These are phyloP conservation scores for Phrynosoma platyrhinos DNA, from an alignment of 2,113 vertebrate genomes.

Conservation along the genomic window DNA sequence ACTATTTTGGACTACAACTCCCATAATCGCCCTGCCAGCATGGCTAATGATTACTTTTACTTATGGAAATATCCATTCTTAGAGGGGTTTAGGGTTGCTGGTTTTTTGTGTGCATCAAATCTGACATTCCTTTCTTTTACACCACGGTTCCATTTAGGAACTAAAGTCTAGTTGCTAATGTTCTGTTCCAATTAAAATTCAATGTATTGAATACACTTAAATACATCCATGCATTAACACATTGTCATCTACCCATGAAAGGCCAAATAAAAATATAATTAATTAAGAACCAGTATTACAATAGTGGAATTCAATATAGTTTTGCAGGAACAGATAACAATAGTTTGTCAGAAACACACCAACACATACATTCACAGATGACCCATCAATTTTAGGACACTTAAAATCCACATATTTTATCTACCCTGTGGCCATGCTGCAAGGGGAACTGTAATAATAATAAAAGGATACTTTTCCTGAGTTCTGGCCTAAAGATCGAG, in stretches of 20 bases:
- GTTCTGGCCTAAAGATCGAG: too few relatives aligned
- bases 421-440: neutral
- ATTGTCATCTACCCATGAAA: conserved; percentile 34
- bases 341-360: conserved; percentile 33
- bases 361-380: conserved; percentile 34
- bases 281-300: conserved; percentile 13
- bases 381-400: conserved; percentile 12
- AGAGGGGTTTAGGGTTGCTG: neutral
- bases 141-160: conserved; percentile 35
- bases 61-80: neutral
- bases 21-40: too few relatives aligned
- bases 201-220: conserved; percentile 63
- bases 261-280: neutral
- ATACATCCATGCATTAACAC: conserved; percentile 38
- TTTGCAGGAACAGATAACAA: conserved; percentile 51
- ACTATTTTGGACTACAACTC: too few relatives aligned
- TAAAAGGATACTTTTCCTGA: too few relatives aligned
- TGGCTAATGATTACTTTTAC: neutral
- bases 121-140: conserved; percentile 22
- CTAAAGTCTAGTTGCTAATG: conserved; percentile 42
- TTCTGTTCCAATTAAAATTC: conserved; percentile 69
- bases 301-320: conserved; percentile 35
- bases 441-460: too few relatives aligned
- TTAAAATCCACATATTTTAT: conserved; percentile 8
- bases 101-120: neutral